Evolutionary conservation across 2,888 invertebrate species (phyloP).

Genomic region (Onchidella celtica): DNA sequence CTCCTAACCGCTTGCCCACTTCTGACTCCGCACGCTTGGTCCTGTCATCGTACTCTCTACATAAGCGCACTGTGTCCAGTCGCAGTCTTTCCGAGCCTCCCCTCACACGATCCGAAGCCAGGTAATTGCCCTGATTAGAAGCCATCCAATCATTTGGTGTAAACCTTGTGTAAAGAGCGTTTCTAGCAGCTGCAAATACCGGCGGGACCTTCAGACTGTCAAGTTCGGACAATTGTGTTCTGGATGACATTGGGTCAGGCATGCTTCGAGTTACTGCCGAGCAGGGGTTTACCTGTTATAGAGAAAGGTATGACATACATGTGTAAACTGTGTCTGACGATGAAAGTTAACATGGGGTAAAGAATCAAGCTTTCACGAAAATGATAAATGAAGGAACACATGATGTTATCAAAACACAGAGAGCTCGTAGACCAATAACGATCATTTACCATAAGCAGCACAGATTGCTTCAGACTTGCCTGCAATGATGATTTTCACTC

Average conservation of each 20-base stretch:
- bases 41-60: constrained; percentile 81
- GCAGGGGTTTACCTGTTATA: constrained; percentile 64
- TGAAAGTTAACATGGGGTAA: too few species aligned
- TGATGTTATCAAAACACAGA: too few species aligned
- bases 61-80: constrained; percentile 77
- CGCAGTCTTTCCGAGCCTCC: constrained; percentile 82
- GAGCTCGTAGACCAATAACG: too few species aligned
- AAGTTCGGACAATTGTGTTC: constrained; percentile 75
- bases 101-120: constrained; percentile 93
- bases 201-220: constrained; percentile 79
- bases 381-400: too few species aligned
- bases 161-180: constrained; percentile 88
- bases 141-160: constrained; percentile 96
- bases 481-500: too few species aligned
- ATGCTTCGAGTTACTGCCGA: constrained; percentile 73
- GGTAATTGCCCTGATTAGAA: constrained; percentile 88
- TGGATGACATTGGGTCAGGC: constrained; percentile 76
- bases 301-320: not conserved
- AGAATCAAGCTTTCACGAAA: too few species aligned
- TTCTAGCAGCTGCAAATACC: constrained; percentile 80
- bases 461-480: too few species aligned
- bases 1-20: constrained; percentile 90
- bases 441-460: too few species aligned
- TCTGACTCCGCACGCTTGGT: constrained; percentile 84
- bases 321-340: not conserved